A percentile compares a stretch with the other conserved stretches of the same genome.
phyloP scores from a whole-genome alignment of 2,888 invertebrate genomes.

The Stenoptilia bipunctidactyla region DNA sequence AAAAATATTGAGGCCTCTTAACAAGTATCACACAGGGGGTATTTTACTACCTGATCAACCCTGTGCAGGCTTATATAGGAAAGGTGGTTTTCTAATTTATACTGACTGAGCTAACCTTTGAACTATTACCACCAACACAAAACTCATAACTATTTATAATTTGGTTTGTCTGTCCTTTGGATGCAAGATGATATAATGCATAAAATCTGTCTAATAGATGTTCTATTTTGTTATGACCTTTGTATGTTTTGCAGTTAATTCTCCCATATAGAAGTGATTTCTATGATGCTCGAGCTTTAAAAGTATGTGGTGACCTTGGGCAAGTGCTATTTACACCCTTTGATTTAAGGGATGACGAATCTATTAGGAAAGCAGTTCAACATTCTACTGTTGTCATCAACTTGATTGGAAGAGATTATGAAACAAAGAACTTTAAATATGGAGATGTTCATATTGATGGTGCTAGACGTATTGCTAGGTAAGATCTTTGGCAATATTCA shows the following conservation, averaged over 20 bases:
- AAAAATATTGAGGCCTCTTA: too few species aligned
- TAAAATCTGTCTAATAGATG: background rate
- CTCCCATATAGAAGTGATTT: conserved; percentile 92
- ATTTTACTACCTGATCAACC: too few species aligned
- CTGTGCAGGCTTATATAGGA: too few species aligned
- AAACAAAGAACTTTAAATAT: conserved; percentile 91
- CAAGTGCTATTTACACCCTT: conserved; percentile 93
- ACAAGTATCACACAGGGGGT: too few species aligned
- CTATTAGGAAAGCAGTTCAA: conserved; percentile 85
- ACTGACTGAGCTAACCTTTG: too few species aligned
- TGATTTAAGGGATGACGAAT: conserved; percentile 86
- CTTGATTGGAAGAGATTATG: conserved; percentile 90
- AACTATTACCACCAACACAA: too few species aligned
- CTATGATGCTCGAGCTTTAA: conserved; percentile 82
- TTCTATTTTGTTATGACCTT: background rate
- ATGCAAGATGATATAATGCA: too few species aligned
- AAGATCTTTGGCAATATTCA: too few species aligned
- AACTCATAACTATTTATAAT: too few species aligned
- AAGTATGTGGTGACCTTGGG: conserved; percentile 93
- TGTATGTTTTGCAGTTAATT: conserved; percentile 78
- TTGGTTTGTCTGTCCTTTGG: too few species aligned
- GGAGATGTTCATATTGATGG: conserved; percentile 90
- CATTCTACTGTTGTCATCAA: conserved; percentile 98
- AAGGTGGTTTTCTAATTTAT: too few species aligned
- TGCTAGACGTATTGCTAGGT: conserved; percentile 85